Conservation (phyloP, 2,797 vertebrate genomes). For the Poecilia picta region DNA sequence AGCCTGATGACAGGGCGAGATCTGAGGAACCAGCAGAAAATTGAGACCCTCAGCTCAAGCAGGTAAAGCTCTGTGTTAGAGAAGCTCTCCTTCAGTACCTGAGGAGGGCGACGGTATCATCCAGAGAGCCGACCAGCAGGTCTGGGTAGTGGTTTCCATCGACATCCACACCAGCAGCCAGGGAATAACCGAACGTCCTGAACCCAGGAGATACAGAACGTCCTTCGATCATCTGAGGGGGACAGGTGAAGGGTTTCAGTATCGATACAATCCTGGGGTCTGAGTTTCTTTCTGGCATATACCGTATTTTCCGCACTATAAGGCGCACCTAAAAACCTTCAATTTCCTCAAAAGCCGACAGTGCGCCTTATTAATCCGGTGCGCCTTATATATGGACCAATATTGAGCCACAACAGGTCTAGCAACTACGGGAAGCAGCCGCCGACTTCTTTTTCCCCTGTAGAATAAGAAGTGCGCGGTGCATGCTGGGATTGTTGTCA, state of each 20-base stretch:
- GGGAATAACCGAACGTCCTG: slow-evolving; percentile 89
- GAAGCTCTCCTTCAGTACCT: slow-evolving; percentile 74
- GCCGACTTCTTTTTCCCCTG: too few species aligned
- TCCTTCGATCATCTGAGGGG: slow-evolving; percentile 85
- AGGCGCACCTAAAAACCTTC: too few species aligned
- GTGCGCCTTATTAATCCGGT: too few species aligned
- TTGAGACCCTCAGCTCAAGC: not conserved
- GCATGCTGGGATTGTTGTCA: too few species aligned
- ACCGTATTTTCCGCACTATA: too few species aligned
- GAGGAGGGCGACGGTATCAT: slow-evolving; percentile 83
- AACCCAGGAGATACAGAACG: slow-evolving; percentile 76
- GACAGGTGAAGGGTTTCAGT: not conserved
- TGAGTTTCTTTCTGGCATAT: not conserved
- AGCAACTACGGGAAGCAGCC: too few species aligned
- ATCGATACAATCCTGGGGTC: not conserved
- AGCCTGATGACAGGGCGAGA: slow-evolving; percentile 90
- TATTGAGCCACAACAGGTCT: too few species aligned
- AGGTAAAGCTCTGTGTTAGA: not conserved
- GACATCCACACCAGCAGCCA: slow-evolving; percentile 87
- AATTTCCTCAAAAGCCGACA: too few species aligned
- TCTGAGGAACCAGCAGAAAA: slow-evolving; percentile 65
- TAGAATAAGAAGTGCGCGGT: too few species aligned
- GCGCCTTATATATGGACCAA: too few species aligned
- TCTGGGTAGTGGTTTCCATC: slow-evolving; percentile 91
- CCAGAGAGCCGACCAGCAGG: slow-evolving; percentile 89